Evolutionary conservation across 2,888 invertebrate genomes (phyloP).

Genomic region (Eristalinus aeneus): DNA sequence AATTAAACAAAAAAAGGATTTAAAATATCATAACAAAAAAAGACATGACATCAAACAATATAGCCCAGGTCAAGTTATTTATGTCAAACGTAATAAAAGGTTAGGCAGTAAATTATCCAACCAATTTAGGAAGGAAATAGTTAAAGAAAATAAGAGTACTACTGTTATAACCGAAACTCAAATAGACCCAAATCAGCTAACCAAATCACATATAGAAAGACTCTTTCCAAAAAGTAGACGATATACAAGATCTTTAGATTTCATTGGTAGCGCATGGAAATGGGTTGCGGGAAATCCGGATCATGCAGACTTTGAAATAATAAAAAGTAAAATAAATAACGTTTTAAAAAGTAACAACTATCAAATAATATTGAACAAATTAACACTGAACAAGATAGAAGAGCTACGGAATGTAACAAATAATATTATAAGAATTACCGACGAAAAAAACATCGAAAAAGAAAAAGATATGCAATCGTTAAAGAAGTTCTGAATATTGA

Average conservation of each 20-base stretch:
- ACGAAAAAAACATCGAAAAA: conserved; percentile 12
- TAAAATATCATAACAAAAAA: conserved; percentile 50
- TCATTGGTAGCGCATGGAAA: conserved; percentile 46
- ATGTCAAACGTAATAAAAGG: conserved; percentile 15
- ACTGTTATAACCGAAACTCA: not conserved
- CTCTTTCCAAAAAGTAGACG: not conserved
- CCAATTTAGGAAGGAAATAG: conserved; percentile 27
- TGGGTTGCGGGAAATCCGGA: conserved; percentile 45
- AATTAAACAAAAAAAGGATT: conserved; percentile 43
- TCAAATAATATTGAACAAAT: conserved; percentile 41
- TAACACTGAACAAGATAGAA: conserved; percentile 31
- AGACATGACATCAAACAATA: conserved; percentile 39
- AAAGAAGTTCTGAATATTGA: conserved; percentile 4
- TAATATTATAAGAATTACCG: conserved; percentile 2
- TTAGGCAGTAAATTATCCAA: conserved; percentile 14
- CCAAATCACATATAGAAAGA: not conserved
- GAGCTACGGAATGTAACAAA: conserved; percentile 40
- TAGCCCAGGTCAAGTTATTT: conserved; percentile 27
- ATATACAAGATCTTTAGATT: conserved; percentile 33
- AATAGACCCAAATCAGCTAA: not conserved
- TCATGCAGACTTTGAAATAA: conserved; percentile 43
- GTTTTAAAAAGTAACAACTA: conserved; percentile 21
- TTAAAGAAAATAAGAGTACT: conserved; percentile 4
- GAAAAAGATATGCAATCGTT: not conserved
- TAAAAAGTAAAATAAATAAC: conserved; percentile 22